Base-by-base conservation (phyloP, 2,797 vertebrate genomes). In the Xenentodon cancila region DNA sequence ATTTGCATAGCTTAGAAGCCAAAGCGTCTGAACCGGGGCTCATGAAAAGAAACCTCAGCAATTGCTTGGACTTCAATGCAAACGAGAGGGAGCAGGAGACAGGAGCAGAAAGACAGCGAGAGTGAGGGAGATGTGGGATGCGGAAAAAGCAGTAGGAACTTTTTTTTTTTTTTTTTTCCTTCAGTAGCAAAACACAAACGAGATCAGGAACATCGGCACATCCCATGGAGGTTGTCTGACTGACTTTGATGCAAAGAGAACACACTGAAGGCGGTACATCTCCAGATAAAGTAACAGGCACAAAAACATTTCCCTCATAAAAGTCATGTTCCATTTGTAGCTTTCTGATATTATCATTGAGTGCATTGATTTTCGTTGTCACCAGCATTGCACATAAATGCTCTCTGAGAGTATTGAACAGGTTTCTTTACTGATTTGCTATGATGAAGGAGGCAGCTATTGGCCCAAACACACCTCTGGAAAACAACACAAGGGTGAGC, bases 1-100 rank as follows among this genome's bases (percentile, higher is more conserved):
- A 93, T 94, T 92, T 92, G 93, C 93, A 94, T 93, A 92, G 92
- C 90, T 93, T 92, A 93, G 91, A 93, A 92, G 91, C 88, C 87
- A 88, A 86, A 84, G 88, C 83, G 86, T 93, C 92, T 92, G 88
- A 93, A 93, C 90, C 77, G 84, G 82, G 84, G 81, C 89, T 88
- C 89, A 89, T 93, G 91, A 93, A 93, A 91, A 91, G 90, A 90
- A 87, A 90, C 80, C 75, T 79, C 76, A 86, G 87, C 87, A 88
- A 90, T 88, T 88, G 89, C 86, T 84, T 70, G 85, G 88, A 89
- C 87, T 88, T 90, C 87, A 90, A 86, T 85, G 84, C 86, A 80
- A 90, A 85, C 79, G 75, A 84, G 84, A 71, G 73, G 44, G 83
- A 74, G 58, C 22, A 32, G 45, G 25, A 43, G 71, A 58, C 64